Percentiles rank a stretch among this genome's conserved stretches.
Conservation (phyloP, 2,113 vertebrate species). For the Mixornis gularis region DNA sequence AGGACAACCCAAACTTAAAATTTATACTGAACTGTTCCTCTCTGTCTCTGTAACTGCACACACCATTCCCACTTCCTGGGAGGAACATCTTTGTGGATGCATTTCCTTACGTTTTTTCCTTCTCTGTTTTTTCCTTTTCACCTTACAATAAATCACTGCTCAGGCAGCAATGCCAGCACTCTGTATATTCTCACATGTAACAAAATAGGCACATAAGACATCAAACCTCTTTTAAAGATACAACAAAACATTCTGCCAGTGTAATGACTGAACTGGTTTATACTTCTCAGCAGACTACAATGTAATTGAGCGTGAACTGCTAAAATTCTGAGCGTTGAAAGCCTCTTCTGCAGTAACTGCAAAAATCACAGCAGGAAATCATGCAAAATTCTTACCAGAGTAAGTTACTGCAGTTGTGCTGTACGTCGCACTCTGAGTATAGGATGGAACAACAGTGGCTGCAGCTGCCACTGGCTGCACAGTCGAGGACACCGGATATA, state of each 20-base stretch:
- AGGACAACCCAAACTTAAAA: neutral
- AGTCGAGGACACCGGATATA: slow-evolving; percentile 94
- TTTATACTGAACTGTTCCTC: neutral
- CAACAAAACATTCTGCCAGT: neutral
- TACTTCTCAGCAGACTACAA: neutral
- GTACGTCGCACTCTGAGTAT: slow-evolving; percentile 95
- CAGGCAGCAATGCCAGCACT: neutral
- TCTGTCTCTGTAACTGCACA: neutral
- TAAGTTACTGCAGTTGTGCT: slow-evolving; percentile 97
- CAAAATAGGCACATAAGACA: neutral
- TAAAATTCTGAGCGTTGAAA: neutral
- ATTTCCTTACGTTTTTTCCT: neutral
- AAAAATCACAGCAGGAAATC: neutral
- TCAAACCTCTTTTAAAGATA: neutral
- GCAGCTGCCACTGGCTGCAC: slow-evolving; percentile 86
- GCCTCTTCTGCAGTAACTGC: neutral
- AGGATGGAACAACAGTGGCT: slow-evolving; percentile 92
- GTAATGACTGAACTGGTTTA: neutral
- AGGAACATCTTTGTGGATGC: neutral
- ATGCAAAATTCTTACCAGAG: slow-evolving; percentile 78
- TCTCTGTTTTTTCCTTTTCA: neutral
- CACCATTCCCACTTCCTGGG: neutral
- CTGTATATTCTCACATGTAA: neutral
- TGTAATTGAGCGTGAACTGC: accelerated
- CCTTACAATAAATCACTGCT: neutral